Conservation (phyloP, 2,888 invertebrate genomes). For the Palloptera scutellata region DNA sequence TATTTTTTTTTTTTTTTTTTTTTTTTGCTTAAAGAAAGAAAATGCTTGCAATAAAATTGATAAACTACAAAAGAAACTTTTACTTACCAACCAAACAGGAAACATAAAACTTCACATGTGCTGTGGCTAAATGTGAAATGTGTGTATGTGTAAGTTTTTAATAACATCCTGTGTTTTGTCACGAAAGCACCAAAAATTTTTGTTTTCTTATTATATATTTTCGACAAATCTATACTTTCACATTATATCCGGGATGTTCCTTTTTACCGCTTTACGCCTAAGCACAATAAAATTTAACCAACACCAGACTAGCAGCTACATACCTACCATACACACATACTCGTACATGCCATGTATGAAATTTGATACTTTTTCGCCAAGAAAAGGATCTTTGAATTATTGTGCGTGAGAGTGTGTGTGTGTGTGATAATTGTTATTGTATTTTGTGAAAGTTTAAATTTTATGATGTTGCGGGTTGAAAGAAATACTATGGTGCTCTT, state of each 20-base stretch:
- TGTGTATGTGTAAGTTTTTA: conserved; percentile 15
- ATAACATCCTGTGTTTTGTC: conserved; percentile 32
- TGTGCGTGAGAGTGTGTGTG: neutral
- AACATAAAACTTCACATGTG: conserved; percentile 20
- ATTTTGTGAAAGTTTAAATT: conserved; percentile 18
- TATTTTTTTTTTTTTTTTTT: neutral
- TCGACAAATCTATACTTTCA: conserved; percentile 19
- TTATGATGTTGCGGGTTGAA: conserved; percentile 11
- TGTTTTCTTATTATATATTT: conserved; percentile 20
- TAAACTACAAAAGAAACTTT: conserved; percentile 11
- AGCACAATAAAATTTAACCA: conserved; percentile 36
- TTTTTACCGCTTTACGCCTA: conserved; percentile 39
- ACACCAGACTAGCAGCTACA: neutral
- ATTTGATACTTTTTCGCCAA: conserved; percentile 31
- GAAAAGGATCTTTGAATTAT: conserved; percentile 25
- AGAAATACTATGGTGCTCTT: neutral
- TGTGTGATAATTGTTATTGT: conserved; percentile 25
- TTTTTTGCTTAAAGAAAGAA: neutral
- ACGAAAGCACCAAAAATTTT: conserved; percentile 3
- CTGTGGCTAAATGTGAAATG: neutral
- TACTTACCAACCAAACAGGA: conserved; percentile 6
- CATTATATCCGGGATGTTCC: conserved; percentile 20
- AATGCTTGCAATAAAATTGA: conserved; percentile 7
- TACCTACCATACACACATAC: neutral
- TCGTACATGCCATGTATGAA: conserved; percentile 18